Evolutionary conservation across 2,888 invertebrate species (phyloP).

Genomic region (Meloe dianella): DNA sequence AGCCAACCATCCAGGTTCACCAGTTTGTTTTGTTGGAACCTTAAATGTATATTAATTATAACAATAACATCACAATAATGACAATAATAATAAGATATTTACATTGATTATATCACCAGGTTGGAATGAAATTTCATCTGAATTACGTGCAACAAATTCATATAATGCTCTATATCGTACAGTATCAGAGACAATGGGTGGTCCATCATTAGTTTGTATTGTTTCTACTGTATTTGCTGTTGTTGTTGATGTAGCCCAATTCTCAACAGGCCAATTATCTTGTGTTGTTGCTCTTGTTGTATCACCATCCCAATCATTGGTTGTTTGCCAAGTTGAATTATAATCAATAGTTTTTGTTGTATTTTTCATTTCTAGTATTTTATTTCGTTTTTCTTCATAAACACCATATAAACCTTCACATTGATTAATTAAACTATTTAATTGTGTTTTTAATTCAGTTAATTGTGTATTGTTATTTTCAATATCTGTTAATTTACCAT

Average conservation of each 20-base stretch:
- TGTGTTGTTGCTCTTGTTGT: constrained; percentile 41
- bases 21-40: constrained; percentile 78
- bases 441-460: constrained; percentile 72
- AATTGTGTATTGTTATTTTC: constrained; percentile 81
- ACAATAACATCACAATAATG: constrained; percentile 5
- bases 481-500: constrained; percentile 79
- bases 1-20: constrained; percentile 97
- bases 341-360: constrained; percentile 54
- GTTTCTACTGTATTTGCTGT: constrained; percentile 55
- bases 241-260: constrained; percentile 49
- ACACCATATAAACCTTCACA: constrained; percentile 70
- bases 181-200: constrained; percentile 52
- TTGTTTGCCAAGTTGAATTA: constrained; percentile 64
- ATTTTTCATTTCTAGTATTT: constrained; percentile 59
- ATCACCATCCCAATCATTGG: constrained; percentile 61
- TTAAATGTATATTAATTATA: constrained; percentile 37
- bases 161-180: constrained; percentile 88
- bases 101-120: constrained; percentile 92
- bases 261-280: constrained; percentile 63
- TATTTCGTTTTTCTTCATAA: constrained; percentile 72
- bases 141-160: constrained; percentile 90
- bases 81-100: constrained; percentile 47
- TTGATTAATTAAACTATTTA: constrained; percentile 71
- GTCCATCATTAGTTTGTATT: not conserved
- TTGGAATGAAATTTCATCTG: constrained; percentile 91